Conservation (phyloP, 2,113 vertebrate species). For the Scophthalmus maximus region DNA sequence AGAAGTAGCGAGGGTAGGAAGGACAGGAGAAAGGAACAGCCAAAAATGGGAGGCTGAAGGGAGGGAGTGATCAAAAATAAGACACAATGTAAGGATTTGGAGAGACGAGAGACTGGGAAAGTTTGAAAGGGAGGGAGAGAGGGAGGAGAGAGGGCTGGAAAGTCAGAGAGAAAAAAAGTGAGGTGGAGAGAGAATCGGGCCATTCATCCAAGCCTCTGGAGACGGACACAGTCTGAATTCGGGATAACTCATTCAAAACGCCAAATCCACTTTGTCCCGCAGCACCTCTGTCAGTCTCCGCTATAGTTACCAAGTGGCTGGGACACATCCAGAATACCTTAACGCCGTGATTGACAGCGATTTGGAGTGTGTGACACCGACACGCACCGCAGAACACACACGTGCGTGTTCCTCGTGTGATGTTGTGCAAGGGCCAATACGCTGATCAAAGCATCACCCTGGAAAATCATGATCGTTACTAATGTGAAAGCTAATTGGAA, state of each 20-base stretch:
- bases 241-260: conserved; percentile 78
- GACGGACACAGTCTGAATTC: conserved; percentile 79
- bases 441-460: conserved; percentile 53
- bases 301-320: conserved; percentile 69
- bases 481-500: conserved; percentile 39
- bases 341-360: conserved; percentile 62
- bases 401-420: neutral
- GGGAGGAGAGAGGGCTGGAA: conserved; percentile 48
- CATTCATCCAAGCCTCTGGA: conserved; percentile 80
- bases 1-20: conserved; percentile 18
- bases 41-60: conserved; percentile 29
- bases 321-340: conserved; percentile 71
- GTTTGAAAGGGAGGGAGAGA: conserved; percentile 56
- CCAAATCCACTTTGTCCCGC: conserved; percentile 75
- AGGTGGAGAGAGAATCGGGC: conserved; percentile 75
- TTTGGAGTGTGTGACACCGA: conserved; percentile 51
- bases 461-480: conserved; percentile 51
- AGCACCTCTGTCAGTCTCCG: conserved; percentile 76
- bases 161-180: conserved; percentile 61
- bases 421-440: conserved; percentile 25
- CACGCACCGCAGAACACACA: conserved; percentile 9
- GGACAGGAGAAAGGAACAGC: conserved; percentile 35
- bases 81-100: conserved; percentile 56
- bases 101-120: conserved; percentile 47
- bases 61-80: conserved; percentile 13